Conservation (phyloP, 2,797 vertebrate species). For the Masticophis lateralis region DNA sequence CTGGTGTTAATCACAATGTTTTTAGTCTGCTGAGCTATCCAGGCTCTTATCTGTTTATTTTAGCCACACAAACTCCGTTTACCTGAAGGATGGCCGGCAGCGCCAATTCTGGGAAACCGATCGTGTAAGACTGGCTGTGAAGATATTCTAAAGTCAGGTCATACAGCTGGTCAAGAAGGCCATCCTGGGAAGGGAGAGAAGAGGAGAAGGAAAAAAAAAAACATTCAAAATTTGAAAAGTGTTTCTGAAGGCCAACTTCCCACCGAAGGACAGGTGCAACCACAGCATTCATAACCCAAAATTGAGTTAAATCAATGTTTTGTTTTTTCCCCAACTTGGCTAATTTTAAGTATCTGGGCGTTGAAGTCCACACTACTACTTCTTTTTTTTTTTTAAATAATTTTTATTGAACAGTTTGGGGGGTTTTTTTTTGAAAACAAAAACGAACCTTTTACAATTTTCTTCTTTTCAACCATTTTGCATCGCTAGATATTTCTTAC, state of each 20-base stretch:
- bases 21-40: too few species aligned
- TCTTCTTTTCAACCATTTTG: too few species aligned
- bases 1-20: too few species aligned
- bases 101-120: conserved; percentile 90
- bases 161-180: conserved; percentile 91
- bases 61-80: not conserved
- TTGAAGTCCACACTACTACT: too few species aligned
- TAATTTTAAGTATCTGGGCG: too few species aligned
- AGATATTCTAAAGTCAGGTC: conserved; percentile 90
- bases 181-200: conserved; percentile 75
- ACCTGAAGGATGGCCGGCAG: conserved; percentile 90
- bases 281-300: not conserved
- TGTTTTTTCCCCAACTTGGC: not conserved
- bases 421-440: too few species aligned
- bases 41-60: not conserved
- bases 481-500: too few species aligned
- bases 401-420: too few species aligned
- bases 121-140: conserved; percentile 81
- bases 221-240: not conserved
- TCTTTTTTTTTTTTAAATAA: too few species aligned
- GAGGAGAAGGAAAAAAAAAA: not conserved
- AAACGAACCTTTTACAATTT: too few species aligned
- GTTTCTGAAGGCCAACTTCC: not conserved
- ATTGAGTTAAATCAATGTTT: not conserved
- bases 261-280: not conserved